Base-by-base conservation (phyloP, 2,113 vertebrate genomes). In the Podocnemis expansa region DNA sequence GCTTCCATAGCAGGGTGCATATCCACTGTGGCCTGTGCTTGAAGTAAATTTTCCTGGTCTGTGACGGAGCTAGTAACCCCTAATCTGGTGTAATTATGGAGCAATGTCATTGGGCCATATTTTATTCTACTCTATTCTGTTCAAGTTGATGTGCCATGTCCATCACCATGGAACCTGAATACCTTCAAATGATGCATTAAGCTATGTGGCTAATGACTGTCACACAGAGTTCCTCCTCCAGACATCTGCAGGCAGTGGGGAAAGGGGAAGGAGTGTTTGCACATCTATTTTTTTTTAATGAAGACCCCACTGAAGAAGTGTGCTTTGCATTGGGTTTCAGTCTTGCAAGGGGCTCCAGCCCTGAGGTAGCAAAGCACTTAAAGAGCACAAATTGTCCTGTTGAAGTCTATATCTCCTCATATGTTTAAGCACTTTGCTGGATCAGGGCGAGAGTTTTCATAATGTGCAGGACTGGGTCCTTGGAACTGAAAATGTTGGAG, bases 111-210 rank as follows among this genome's bases (percentile, higher is more conserved):
- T 91, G 88, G 94, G 81, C 89, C 67, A 58, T 96, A 91, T 88
- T 94, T 58, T 45, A 27, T 76, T 76, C 12, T 43, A 43, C 24
- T 29, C 24, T 45, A 16, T 27, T 76, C 41, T 80, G 80, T 80
- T 75, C 56, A 94, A 94, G 93, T 94, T 93, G 63, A 22, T 38
- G n/a, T 5, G 63, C 16, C 34, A 38, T 70, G 93, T 80, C 93
- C 58, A 91, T 95, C 87, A 24, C 0, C 0, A 60, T 0, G 0
- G 88, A 91, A 85, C 93, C 93, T 82, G 34, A 93, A 96, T 96
- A 91, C 88, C 93, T 94, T 91, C 94, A 93, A 96, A 89, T 94
- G 91, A 94, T 97, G 93, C 93, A 95, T 96, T 96, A 97, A 97
- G 90, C 58, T 51, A 85, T 93, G 84, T 79, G 90, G 88, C 13